Conservation (phyloP, 2,888 invertebrate genomes). For the Lottia scabra region DNA sequence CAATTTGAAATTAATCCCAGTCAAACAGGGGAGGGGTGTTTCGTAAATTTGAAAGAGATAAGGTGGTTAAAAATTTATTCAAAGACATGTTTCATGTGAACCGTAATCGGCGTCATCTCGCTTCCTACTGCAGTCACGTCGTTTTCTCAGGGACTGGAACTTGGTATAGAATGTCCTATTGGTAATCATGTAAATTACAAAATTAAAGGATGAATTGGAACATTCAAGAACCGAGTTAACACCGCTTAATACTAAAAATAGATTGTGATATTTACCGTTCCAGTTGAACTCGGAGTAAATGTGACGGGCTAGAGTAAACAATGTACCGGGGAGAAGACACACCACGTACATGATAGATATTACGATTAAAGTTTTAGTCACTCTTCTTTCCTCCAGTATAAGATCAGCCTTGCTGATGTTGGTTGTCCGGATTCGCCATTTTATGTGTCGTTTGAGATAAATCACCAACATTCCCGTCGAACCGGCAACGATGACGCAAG, state of each 20-base stretch:
- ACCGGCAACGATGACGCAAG: not conserved
- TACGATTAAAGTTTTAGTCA: constrained; percentile 9
- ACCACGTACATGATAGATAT: constrained; percentile 12
- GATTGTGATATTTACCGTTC: constrained; percentile 4
- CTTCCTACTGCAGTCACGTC: not conserved
- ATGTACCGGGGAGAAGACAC: constrained; percentile 10
- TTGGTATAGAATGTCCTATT: constrained; percentile 14
- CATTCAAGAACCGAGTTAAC: constrained; percentile 8
- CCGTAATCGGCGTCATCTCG: not conserved
- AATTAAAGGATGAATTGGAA: constrained; percentile 25
- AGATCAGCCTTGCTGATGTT: constrained; percentile 1
- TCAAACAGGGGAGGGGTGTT: too few relatives aligned
- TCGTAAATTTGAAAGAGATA: too few relatives aligned
- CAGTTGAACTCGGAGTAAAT: constrained; percentile 3
- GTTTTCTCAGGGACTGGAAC: not conserved
- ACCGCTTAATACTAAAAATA: constrained; percentile 5
- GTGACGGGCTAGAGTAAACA: constrained; percentile 7
- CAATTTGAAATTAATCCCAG: too few relatives aligned
- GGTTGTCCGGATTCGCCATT: not conserved
- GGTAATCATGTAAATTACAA: constrained; percentile 27
- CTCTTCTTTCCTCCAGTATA: not conserved
- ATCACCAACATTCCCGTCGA: not conserved
- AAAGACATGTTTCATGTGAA: too few relatives aligned
- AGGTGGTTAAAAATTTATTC: too few relatives aligned
- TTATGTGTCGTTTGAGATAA: not conserved